Percentiles rank a stretch among this genome's conserved stretches.
These are phyloP conservation scores for Ctena decussata DNA, from an alignment of 2,888 invertebrate species.

Conservation along the genomic window DNA sequence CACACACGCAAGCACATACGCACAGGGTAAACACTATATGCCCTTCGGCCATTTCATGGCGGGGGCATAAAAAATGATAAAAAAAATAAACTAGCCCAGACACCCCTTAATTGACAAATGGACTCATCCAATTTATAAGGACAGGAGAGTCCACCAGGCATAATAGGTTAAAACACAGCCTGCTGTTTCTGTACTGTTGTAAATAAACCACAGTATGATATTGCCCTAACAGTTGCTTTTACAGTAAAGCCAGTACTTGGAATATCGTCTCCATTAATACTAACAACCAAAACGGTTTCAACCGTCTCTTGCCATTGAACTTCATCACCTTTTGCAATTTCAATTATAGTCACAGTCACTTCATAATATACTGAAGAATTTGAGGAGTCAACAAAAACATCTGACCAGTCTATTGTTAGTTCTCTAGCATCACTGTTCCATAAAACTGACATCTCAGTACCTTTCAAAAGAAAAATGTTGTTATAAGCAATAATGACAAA, in stretches of 20 bases:
- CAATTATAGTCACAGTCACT: slow-evolving; percentile 17
- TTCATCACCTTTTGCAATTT: slow-evolving; percentile 22
- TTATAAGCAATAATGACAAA: no score
- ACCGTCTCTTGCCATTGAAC: slow-evolving; percentile 58
- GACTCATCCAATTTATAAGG: no score
- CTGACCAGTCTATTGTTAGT: slow-evolving; percentile 14
- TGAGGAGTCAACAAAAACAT: slow-evolving; percentile 13
- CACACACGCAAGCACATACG: no score
- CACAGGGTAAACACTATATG: no score
- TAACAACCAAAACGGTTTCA: slow-evolving; percentile 16
- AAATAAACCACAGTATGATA: slow-evolving; percentile 36
- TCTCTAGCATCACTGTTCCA: slow-evolving; percentile 12
- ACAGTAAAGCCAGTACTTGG: slow-evolving; percentile 9
- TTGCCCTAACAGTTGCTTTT: slow-evolving; percentile 28
- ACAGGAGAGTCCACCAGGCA: no score
- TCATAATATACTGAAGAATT: slow-evolving; percentile 43
- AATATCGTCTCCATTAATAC: slow-evolving; percentile 1
- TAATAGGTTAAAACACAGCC: no score
- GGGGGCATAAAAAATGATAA: no score
- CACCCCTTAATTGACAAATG: no score
- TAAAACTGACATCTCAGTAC: not conserved
- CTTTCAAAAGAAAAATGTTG: slow-evolving; percentile 9
- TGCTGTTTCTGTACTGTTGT: not conserved
- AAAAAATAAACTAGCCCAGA: no score
- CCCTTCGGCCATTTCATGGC: no score